Conservation (phyloP, 2,888 invertebrate species). For the Metopia argyrocephala region DNA sequence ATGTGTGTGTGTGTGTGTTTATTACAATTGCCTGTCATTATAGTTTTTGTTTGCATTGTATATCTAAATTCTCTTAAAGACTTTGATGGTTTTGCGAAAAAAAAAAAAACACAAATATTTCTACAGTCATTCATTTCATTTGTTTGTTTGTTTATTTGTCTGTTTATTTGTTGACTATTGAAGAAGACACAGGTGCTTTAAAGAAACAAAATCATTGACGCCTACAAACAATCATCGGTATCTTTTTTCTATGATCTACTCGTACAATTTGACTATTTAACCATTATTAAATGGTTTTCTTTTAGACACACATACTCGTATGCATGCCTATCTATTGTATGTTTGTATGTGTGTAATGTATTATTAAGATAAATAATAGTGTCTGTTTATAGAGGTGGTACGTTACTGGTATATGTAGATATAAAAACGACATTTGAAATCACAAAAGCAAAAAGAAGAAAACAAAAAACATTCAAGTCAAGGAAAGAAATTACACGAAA, state of each 20-base stretch:
- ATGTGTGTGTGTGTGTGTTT: background rate
- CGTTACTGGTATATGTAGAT: no score
- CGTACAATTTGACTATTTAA: slow-evolving; percentile 5
- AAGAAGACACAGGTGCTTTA: slow-evolving; percentile 68
- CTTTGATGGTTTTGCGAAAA: slow-evolving; percentile 64
- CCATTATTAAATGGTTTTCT: background rate
- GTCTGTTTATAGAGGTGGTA: slow-evolving; percentile 45
- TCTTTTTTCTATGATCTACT: slow-evolving; percentile 39
- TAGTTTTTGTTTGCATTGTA: slow-evolving; percentile 27
- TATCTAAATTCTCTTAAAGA: slow-evolving; percentile 22
- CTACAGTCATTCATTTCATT: no score
- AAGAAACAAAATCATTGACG: slow-evolving; percentile 67
- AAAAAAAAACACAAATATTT: no score
- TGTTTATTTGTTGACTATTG: no score
- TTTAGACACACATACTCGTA: background rate
- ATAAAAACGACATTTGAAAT: background rate
- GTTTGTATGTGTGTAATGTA: slow-evolving; percentile 8
- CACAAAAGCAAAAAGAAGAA: background rate
- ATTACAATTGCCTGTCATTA: background rate
- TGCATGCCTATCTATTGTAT: background rate
- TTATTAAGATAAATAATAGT: slow-evolving; percentile 46
- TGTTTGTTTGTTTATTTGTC: no score
- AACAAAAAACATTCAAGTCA: background rate
- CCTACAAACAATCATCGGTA: slow-evolving; percentile 62
- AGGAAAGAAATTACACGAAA: background rate